These are phyloP conservation scores for Muscina levida DNA, from an alignment of 2,888 invertebrate genomes.

Conservation along the genomic window DNA sequence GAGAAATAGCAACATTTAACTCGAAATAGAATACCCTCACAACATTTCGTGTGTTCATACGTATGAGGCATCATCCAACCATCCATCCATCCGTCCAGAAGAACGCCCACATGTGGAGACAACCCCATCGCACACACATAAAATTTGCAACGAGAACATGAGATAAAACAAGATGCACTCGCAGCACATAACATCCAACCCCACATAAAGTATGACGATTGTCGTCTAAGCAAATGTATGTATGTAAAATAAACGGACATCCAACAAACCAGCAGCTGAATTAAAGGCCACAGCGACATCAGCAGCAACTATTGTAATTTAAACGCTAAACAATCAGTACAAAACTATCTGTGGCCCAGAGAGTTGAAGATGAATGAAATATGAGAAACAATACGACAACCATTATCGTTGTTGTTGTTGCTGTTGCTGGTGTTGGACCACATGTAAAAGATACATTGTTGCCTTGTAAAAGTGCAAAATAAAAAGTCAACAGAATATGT, in stretches of 20 bases:
- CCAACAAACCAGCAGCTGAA: not conserved
- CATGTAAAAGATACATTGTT: constrained; percentile 48
- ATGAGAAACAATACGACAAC: constrained; percentile 38
- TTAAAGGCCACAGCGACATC: constrained; percentile 14
- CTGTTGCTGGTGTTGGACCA: too few species aligned
- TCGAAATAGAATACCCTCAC: constrained; percentile 50
- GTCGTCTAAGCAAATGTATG: constrained; percentile 45
- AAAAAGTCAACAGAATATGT: constrained; percentile 52
- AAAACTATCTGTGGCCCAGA: constrained; percentile 48
- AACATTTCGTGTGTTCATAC: not conserved
- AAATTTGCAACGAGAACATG: constrained; percentile 45
- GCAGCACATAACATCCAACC: constrained; percentile 48
- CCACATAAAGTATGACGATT: constrained; percentile 50
- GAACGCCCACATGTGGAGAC: constrained; percentile 60
- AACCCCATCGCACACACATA: not conserved
- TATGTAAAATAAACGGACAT: constrained; percentile 1
- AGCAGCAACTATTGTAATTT: constrained; percentile 56
- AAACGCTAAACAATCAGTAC: constrained; percentile 64
- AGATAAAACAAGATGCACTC: constrained; percentile 63
- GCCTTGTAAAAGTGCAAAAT: constrained; percentile 52
- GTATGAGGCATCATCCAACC: not conserved
- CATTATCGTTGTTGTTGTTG: too few species aligned
- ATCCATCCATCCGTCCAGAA: too few species aligned
- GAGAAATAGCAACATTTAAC: constrained; percentile 62
- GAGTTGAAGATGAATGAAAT: constrained; percentile 37